Percentiles rank a stretch among this genome's conserved stretches.
phyloP scores from a whole-genome alignment of 2,888 invertebrate genomes.

The Sphaerolaimus hirsutus region DNA sequence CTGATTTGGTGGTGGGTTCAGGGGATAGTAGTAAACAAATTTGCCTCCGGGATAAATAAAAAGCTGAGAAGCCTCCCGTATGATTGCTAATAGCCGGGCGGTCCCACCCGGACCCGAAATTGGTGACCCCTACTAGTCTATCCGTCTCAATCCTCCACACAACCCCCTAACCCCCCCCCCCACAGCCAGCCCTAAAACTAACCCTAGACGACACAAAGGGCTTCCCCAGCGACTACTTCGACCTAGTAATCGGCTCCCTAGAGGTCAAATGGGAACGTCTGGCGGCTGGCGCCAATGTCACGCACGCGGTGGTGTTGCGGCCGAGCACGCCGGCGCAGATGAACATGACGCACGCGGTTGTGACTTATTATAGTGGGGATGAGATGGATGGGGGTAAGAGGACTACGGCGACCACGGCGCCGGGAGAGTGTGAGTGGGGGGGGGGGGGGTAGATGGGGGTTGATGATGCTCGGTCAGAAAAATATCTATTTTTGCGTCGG shows the following conservation, averaged over 20 bases:
- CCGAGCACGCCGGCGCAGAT: conserved; percentile 74
- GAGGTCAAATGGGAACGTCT: conserved; percentile 46
- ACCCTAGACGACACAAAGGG: conserved; percentile 56
- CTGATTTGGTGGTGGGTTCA: too few species aligned
- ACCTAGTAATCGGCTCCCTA: conserved; percentile 34
- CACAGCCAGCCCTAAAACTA: conserved; percentile 59
- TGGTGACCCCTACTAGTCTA: too few species aligned
- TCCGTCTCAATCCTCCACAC: too few species aligned
- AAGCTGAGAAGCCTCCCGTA: too few species aligned
- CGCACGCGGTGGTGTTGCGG: conserved; percentile 69
- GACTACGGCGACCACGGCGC: conserved; percentile 51
- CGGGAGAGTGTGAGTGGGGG: conserved; percentile 68
- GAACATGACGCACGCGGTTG: conserved; percentile 84
- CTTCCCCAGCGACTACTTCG: conserved; percentile 72
- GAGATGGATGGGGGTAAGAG: too few species aligned
- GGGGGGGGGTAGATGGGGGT: not conserved
- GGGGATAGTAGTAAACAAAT: too few species aligned
- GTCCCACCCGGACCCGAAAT: too few species aligned
- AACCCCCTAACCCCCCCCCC: too few species aligned
- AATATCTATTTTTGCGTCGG: not conserved
- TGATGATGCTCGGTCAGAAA: too few species aligned
- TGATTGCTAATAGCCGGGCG: too few species aligned
- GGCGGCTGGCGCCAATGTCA: conserved; percentile 65
- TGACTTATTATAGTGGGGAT: conserved; percentile 54
- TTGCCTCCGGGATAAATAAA: too few species aligned